Percentiles rank a stretch among this genome's conserved stretches.
These are phyloP conservation scores for Alfaro cultratus DNA, from an alignment of 2,797 vertebrate genomes.

Conservation along the genomic window DNA sequence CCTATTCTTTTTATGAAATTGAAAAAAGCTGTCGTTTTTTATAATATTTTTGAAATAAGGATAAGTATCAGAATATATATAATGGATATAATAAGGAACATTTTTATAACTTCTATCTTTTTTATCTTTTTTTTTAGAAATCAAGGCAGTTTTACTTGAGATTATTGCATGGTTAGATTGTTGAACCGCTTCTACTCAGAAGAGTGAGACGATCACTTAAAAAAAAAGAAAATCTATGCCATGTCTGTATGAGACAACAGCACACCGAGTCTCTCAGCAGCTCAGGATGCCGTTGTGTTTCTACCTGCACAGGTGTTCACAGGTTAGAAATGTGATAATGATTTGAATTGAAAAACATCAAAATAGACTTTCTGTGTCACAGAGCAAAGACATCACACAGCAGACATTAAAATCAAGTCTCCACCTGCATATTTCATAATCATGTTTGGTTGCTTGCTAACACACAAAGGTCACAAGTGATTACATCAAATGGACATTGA, in stretches of 20 bases:
- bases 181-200: background rate
- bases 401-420: conserved; percentile 12
- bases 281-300: conserved; percentile 30
- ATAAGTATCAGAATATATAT: background rate
- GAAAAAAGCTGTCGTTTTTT: no score
- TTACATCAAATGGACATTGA: conserved; percentile 66
- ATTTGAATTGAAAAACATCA: conserved; percentile 58
- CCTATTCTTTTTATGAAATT: background rate
- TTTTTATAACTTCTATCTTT: background rate
- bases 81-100: background rate
- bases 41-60: no score
- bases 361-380: conserved; percentile 41
- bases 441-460: conserved; percentile 14
- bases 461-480: conserved; percentile 48
- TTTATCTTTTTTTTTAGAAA: background rate
- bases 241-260: conserved; percentile 45
- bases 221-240: conserved; percentile 35
- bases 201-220: conserved; percentile 39
- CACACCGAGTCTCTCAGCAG: conserved; percentile 59
- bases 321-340: conserved; percentile 71
- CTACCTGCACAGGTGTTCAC: conserved; percentile 70
- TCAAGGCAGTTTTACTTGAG: background rate
- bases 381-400: conserved; percentile 17
- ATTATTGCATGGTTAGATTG: conserved; percentile 5
- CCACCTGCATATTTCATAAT: conserved; percentile 28